Evolutionary conservation across 2,888 invertebrate genomes (phyloP).

Genomic region (Cheilosia vernalis): DNA sequence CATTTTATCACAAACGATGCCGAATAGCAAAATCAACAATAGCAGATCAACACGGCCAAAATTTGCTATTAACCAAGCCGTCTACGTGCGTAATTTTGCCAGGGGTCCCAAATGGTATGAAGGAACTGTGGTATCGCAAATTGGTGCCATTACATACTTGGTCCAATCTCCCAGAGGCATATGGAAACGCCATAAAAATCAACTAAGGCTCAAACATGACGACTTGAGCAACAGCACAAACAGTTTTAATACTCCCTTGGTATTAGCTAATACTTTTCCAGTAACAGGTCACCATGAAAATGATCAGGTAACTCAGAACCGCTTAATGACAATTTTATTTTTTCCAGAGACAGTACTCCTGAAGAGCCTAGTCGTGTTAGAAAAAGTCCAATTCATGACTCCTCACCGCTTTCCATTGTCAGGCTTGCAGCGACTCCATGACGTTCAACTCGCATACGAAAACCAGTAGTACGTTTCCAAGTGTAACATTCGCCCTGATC

Average conservation of each 20-base stretch:
- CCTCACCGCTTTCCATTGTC: background rate
- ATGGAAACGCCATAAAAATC: slow-evolving; percentile 21
- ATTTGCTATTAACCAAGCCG: slow-evolving; percentile 4
- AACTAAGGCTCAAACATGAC: slow-evolving; percentile 18
- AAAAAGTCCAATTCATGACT: background rate
- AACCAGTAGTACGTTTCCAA: too few species aligned
- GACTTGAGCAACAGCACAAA: too few species aligned
- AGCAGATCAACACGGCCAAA: background rate
- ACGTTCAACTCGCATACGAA: too few species aligned
- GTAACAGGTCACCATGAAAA: background rate
- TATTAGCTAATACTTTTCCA: background rate
- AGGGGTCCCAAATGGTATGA: slow-evolving; percentile 24
- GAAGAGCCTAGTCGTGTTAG: background rate
- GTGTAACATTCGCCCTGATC: too few species aligned
- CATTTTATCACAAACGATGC: slow-evolving; percentile 29
- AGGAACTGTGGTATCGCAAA: slow-evolving; percentile 12
- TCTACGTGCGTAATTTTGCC: slow-evolving; percentile 18
- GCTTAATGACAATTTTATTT: background rate
- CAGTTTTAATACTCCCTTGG: background rate
- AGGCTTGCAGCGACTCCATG: background rate
- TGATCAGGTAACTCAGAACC: background rate
- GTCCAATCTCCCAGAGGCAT: slow-evolving; percentile 22
- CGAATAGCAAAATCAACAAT: slow-evolving; percentile 6
- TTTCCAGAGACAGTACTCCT: background rate
- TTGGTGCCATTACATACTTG: slow-evolving; percentile 16